phyloP scores from a whole-genome alignment of 2,797 vertebrate genomes.

The Anableps anableps region DNA sequence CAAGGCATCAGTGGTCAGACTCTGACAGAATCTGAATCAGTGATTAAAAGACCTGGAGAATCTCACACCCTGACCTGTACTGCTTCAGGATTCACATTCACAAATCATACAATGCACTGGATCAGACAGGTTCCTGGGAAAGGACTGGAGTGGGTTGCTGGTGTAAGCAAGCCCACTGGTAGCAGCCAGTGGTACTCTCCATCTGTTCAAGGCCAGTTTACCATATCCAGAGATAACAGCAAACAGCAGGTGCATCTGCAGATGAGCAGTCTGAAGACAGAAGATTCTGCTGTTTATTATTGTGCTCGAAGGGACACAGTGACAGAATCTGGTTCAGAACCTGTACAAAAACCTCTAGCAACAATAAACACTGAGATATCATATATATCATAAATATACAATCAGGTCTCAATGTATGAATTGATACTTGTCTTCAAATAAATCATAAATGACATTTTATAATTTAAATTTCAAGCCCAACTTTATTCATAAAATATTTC shows the following conservation, averaged over 20 bases:
- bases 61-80: background rate
- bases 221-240: background rate
- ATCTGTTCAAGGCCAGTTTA: background rate
- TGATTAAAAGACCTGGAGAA: background rate
- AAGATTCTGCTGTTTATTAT: background rate
- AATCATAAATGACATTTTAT: background rate
- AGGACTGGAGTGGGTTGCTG: slow-evolving; percentile 10
- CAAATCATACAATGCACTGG: accelerated
- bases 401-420: background rate
- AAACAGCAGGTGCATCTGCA: background rate
- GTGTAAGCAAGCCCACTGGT: accelerated
- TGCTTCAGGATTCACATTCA: background rate
- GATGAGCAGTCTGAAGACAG: background rate
- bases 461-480: background rate
- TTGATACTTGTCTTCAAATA: background rate
- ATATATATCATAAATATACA: no score
- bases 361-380: background rate
- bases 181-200: accelerated
- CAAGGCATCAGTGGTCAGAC: background rate
- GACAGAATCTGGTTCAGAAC: background rate
- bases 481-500: no score
- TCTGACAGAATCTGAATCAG: slow-evolving; percentile 21
- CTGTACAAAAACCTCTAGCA: slow-evolving; percentile 1
- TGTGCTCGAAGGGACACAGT: background rate
- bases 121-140: slow-evolving; percentile 7